phyloP scores from a whole-genome alignment of 2,888 invertebrate species.

The Parnassius apollo region DNA sequence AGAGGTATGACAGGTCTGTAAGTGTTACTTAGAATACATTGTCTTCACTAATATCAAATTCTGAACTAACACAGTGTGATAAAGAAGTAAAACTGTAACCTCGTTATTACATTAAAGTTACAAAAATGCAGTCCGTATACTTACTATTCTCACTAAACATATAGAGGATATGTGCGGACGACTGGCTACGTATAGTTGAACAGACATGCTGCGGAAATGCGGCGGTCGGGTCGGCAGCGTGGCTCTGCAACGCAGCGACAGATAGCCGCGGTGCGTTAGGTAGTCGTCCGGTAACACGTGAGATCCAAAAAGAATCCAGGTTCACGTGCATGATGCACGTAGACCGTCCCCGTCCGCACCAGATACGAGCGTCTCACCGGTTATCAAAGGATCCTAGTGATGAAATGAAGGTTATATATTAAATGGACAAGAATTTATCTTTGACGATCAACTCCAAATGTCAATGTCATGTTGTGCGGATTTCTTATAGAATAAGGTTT shows the following conservation, averaged over 20 bases:
- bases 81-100: too few species aligned
- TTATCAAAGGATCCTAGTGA: conserved; percentile 65
- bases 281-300: conserved; percentile 71
- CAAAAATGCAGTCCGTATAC: conserved; percentile 35
- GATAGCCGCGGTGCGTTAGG: conserved; percentile 64
- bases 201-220: conserved; percentile 66
- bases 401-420: background rate
- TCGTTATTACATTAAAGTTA: background rate
- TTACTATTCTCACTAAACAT: conserved; percentile 78
- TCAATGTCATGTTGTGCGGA: too few species aligned
- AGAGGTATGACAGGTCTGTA: too few species aligned
- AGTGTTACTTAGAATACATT: too few species aligned
- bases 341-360: conserved; percentile 69
- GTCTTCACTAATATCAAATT: too few species aligned
- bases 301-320: too few species aligned
- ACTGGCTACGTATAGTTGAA: conserved; percentile 65
- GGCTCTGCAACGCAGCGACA: conserved; percentile 72
- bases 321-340: conserved; percentile 68
- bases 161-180: conserved; percentile 71
- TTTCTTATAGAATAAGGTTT: too few species aligned
- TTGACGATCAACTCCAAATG: too few species aligned
- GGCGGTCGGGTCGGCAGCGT: conserved; percentile 63
- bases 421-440: too few species aligned
- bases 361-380: conserved; percentile 62
- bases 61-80: too few species aligned